Conservation (phyloP, 2,797 vertebrate species). For the Amazona ochrocephala region DNA sequence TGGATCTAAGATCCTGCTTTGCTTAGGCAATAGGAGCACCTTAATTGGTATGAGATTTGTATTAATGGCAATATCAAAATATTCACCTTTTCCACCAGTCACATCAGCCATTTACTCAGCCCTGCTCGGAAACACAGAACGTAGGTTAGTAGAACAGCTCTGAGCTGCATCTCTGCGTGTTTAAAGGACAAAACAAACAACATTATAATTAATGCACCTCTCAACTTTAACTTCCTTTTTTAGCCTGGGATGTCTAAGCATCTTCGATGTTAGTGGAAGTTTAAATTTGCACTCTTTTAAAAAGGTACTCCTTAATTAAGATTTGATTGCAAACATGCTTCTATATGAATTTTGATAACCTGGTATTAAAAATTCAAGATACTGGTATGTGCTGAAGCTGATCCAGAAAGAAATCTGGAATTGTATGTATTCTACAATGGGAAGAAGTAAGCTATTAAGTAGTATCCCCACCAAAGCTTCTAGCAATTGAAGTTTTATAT, state of each 20-base stretch:
- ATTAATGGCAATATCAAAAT: background rate
- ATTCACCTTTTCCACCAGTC: background rate
- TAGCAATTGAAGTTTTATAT: background rate
- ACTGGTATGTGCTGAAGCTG: background rate
- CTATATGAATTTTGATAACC: background rate
- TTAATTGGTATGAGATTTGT: background rate
- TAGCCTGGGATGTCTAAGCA: background rate
- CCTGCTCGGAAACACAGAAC: background rate
- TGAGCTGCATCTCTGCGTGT: background rate
- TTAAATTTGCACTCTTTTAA: background rate
- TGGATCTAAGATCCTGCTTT: background rate
- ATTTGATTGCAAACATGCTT: background rate
- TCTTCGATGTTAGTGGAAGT: background rate
- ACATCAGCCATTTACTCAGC: background rate
- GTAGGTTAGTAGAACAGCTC: background rate
- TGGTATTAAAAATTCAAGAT: background rate
- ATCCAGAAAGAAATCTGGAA: background rate
- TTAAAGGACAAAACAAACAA: background rate
- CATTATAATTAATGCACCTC: background rate
- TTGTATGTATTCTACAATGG: background rate
- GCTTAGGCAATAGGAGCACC: background rate
- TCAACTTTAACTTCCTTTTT: background rate
- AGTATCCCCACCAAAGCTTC: background rate
- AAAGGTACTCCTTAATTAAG: background rate
- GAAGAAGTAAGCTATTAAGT: background rate